Conservation (phyloP, 1,140 invertebrate species). For the Laodelphax striatellus region DNA sequence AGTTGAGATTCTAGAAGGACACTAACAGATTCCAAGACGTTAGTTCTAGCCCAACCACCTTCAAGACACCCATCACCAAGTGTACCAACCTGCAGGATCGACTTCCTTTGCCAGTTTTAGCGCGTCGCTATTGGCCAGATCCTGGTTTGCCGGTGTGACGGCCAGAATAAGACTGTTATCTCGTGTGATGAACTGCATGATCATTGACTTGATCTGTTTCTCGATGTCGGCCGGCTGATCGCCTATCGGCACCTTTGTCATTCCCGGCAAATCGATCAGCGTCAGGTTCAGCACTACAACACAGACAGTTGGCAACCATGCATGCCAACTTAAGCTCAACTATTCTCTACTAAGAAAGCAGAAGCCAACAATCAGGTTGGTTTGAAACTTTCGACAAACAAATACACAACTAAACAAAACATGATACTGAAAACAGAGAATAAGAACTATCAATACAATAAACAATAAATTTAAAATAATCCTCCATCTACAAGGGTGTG, state of each 20-base stretch:
- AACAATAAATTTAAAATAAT: too few relatives aligned
- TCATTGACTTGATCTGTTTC: slow-evolving; percentile 85
- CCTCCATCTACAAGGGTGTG: too few relatives aligned
- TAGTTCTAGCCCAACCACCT: too few relatives aligned
- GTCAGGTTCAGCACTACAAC: slow-evolving; percentile 84
- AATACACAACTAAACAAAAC: too few relatives aligned
- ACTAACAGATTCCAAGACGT: too few relatives aligned
- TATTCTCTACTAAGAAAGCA: not conserved
- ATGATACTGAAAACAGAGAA: too few relatives aligned
- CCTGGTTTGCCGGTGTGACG: slow-evolving; percentile 93
- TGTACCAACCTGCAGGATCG: slow-evolving; percentile 70
- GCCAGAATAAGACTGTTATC: slow-evolving; percentile 91
- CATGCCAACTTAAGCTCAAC: slow-evolving; percentile 15
- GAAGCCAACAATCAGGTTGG: not conserved
- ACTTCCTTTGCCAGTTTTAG: slow-evolving; percentile 92
- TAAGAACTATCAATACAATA: too few relatives aligned
- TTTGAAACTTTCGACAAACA: too few relatives aligned
- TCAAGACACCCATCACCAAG: too few relatives aligned
- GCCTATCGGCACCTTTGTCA: slow-evolving; percentile 92
- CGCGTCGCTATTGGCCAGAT: slow-evolving; percentile 93
- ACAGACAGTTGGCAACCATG: not conserved
- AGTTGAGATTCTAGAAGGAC: too few relatives aligned
- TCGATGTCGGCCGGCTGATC: slow-evolving; percentile 93
- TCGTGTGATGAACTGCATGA: slow-evolving; percentile 84
- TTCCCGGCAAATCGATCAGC: slow-evolving; percentile 87